Percentiles rank a stretch among this genome's conserved stretches.
These are phyloP conservation scores for Cyanistes caeruleus DNA, from an alignment of 2,113 vertebrate species.

Conservation along the genomic window DNA sequence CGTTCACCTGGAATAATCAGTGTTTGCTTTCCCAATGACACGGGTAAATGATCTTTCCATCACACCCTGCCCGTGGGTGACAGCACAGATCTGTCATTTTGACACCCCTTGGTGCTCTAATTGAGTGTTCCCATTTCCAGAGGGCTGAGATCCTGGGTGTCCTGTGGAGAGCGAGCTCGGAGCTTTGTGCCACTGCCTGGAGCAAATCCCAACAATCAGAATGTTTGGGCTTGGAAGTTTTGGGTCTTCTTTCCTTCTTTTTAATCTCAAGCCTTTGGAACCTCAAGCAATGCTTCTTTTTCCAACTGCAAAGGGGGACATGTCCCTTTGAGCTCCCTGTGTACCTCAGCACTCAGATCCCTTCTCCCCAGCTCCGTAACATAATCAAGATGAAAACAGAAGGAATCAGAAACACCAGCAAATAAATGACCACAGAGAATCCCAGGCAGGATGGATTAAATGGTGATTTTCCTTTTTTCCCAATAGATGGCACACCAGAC, in stretches of 20 bases:
- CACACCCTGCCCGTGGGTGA: not conserved
- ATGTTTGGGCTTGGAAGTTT: not conserved
- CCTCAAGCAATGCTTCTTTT: not conserved
- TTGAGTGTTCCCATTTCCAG: not conserved
- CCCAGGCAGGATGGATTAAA: not conserved
- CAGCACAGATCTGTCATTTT: not conserved
- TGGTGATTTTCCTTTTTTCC: constrained; percentile 63
- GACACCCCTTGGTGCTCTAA: not conserved
- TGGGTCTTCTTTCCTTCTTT: not conserved
- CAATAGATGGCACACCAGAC: constrained; percentile 80
- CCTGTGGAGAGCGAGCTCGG: fast-evolving
- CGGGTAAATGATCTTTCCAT: not conserved
- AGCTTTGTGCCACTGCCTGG: not conserved
- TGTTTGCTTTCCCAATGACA: not conserved
- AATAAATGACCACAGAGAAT: not conserved
- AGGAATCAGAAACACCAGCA: not conserved
- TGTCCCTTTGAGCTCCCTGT: not conserved
- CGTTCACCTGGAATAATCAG: constrained; percentile 84
- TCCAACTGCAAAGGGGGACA: fast-evolving
- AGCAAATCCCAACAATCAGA: not conserved
- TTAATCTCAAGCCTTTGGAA: not conserved
- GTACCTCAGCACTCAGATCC: not conserved
- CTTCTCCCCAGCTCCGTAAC: fast-evolving
- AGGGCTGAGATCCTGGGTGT: not conserved
- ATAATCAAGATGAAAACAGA: fast-evolving